Conservation (phyloP, 2,888 invertebrate species). For the Eristalis tenax region DNA sequence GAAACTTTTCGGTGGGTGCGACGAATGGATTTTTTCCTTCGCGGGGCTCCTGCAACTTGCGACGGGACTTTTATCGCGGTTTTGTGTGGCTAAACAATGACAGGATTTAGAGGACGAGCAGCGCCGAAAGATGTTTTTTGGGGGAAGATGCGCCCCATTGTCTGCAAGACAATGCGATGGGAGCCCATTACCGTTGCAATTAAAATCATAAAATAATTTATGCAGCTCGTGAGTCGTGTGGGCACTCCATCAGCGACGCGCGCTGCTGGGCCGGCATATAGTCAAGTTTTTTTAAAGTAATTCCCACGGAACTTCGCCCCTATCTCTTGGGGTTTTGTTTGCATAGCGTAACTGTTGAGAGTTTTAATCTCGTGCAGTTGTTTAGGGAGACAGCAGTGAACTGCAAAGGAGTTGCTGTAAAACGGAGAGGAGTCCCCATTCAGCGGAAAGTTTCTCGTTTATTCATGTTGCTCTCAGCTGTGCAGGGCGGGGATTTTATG, state of each 20-base stretch:
- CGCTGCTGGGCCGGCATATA: too few relatives aligned
- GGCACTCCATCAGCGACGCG: too few relatives aligned
- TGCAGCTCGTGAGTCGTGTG: conserved; percentile 1
- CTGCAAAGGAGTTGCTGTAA: neutral
- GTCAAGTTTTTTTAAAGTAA: conserved; percentile 29
- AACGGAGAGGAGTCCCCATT: neutral
- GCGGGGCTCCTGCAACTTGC: neutral
- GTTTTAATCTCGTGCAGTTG: conserved; percentile 58
- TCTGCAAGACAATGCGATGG: conserved; percentile 32
- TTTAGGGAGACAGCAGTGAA: conserved; percentile 30
- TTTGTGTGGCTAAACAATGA: neutral
- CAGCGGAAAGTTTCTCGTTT: neutral
- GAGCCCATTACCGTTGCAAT: conserved; percentile 61
- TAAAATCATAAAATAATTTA: conserved; percentile 66
- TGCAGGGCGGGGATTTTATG: neutral
- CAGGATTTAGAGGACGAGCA: neutral
- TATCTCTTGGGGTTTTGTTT: conserved; percentile 30
- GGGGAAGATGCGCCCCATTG: neutral
- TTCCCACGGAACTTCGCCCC: conserved; percentile 15
- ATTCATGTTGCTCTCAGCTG: neutral
- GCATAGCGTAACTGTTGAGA: conserved; percentile 35
- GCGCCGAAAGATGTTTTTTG: conserved; percentile 29
- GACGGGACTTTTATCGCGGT: neutral
- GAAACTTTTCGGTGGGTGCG: neutral
- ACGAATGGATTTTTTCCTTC: neutral